phyloP scores from a whole-genome alignment of 2,888 invertebrate species.

The Cenopis cana region DNA sequence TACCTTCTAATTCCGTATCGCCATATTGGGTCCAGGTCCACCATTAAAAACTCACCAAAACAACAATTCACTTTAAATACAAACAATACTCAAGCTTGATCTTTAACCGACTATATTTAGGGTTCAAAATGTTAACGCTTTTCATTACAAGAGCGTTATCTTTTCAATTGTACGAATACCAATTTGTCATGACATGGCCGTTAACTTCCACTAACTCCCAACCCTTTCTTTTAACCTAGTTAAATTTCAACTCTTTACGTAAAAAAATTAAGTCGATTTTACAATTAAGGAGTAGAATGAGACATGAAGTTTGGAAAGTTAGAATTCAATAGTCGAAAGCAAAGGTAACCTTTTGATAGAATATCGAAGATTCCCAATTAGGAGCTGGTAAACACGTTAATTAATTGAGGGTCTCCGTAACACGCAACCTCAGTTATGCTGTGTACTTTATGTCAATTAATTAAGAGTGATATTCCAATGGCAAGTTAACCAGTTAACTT shows the following conservation, averaged over 20 bases:
- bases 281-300: background rate
- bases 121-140: background rate
- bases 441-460: background rate
- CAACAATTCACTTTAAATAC: constrained; percentile 8
- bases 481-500: constrained; percentile 2
- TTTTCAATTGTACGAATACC: constrained; percentile 38
- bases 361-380: constrained; percentile 50
- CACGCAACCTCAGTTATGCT: background rate
- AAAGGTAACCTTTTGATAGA: constrained; percentile 49
- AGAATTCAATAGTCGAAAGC: background rate
- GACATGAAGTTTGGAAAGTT: background rate
- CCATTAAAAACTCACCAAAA: constrained; percentile 32
- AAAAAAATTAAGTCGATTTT: background rate
- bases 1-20: constrained; percentile 31
- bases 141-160: constrained; percentile 15
- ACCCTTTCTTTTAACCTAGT: background rate
- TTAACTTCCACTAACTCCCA: background rate
- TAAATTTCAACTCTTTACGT: background rate
- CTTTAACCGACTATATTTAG: background rate
- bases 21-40: constrained; percentile 35
- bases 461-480: constrained; percentile 8
- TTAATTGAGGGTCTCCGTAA: constrained; percentile 37
- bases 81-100: constrained; percentile 3
- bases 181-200: constrained; percentile 49
- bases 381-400: constrained; percentile 39